Base-by-base conservation (phyloP, 2,797 vertebrate genomes). In the Avahi laniger region DNA sequence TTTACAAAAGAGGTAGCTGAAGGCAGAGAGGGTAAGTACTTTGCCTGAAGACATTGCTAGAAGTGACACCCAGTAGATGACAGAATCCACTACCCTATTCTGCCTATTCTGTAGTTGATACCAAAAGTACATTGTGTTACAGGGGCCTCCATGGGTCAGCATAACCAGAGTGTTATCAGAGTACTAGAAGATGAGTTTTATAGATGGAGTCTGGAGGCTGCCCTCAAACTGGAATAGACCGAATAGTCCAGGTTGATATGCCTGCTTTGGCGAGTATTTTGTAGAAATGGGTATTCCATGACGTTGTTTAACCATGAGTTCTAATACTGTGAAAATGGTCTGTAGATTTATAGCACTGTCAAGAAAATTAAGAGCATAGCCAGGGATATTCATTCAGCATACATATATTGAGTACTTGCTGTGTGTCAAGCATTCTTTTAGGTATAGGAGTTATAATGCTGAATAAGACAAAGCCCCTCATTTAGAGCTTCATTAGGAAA, bases 111-210 rank as follows among this genome's bases (percentile, higher is more conserved):
- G 3, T 79, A 90, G 41, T 35, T 83, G 41, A 69, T 70, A 43
- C 33, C 63, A 78, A 0, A 67, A 94, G 22, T 57, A 9, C 7
- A 50, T 2, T 91, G 73, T 83, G 57, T 67, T 52, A 1, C 38
- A 54, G 76, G 38, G 33, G 1, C 43, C 57, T 72, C 20, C 15
- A 59, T 38, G 72, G 20, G 38, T 96, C n/a, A 63, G 22, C 57
- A 12, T 67, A 91, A 65, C 35, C 59, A 52, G 41, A 63, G 54
- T 89, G 83, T 97, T 91, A 30, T 96, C 69, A 86, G 50, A 84
- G 48, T 59, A 54, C 48, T 90, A 7, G 17, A 86, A 63, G 50
- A 35, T 72, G n/a, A 79, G 4, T 70, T 87, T 69, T 94, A 35
- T 26, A 63, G 83, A 48, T 89, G 17, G 28, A 63, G 9, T 80